These are phyloP conservation scores for Halotydeus destructor DNA, from an alignment of 1,140 invertebrate species.

Conservation along the genomic window DNA sequence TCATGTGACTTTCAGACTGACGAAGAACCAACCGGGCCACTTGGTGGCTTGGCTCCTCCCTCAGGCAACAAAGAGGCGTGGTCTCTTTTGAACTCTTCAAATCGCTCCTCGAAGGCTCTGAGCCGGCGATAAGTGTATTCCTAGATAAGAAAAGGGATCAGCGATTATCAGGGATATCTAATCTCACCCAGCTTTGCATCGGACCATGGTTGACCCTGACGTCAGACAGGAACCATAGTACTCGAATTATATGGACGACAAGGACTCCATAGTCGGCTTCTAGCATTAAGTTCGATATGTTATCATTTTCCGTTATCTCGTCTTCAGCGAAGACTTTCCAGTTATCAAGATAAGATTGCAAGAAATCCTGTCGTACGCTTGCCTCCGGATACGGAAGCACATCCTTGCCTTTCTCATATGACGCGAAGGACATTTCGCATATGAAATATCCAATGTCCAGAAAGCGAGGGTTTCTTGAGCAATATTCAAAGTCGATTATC, in stretches of 20 bases:
- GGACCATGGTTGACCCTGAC: too few relatives aligned
- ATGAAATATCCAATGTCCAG: constrained; percentile 4
- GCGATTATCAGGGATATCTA: too few relatives aligned
- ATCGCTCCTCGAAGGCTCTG: too few relatives aligned
- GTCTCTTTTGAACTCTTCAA: too few relatives aligned
- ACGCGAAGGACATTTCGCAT: neutral
- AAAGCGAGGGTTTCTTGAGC: neutral
- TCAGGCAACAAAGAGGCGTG: too few relatives aligned
- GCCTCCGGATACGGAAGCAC: neutral
- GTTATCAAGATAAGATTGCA: neutral
- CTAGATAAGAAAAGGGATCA: too few relatives aligned
- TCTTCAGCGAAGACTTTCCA: neutral
- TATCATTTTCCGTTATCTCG: neutral
- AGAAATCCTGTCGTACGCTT: neutral
- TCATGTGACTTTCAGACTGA: too few relatives aligned
- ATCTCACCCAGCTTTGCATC: too few relatives aligned
- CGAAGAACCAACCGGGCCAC: too few relatives aligned
- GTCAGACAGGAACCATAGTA: too few relatives aligned
- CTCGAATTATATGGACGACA: neutral
- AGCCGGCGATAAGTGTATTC: too few relatives aligned
- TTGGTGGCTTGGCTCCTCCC: too few relatives aligned
- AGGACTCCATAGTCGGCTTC: neutral
- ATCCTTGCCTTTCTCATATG: neutral
- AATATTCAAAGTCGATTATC: constrained; percentile 4
- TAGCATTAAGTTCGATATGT: neutral